Conservation (phyloP, 2,888 invertebrate genomes). For the Caenorhabditis sp. region DNA sequence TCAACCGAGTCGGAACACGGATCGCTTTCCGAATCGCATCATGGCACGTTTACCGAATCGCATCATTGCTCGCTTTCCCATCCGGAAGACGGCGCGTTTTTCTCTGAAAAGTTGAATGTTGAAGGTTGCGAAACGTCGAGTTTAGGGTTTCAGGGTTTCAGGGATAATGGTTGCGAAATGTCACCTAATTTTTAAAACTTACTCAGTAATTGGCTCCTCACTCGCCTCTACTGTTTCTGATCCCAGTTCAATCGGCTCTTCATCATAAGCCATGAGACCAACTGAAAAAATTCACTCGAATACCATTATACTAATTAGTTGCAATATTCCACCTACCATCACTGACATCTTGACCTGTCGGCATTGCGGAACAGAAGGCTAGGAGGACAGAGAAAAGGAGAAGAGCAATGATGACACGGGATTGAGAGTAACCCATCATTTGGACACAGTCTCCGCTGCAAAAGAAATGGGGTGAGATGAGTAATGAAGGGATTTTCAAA, state of each 20-base stretch:
- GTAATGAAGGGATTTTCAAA: background rate
- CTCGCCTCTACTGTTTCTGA: background rate
- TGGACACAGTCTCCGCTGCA: constrained; percentile 30
- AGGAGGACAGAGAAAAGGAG: constrained; percentile 32
- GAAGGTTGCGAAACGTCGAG: background rate
- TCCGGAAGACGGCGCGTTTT: constrained; percentile 58
- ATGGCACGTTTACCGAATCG: constrained; percentile 72
- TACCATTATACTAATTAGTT: background rate
- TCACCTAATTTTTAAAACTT: background rate
- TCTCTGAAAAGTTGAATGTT: constrained; percentile 23
- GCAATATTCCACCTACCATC: background rate
- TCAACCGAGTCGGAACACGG: constrained; percentile 68
- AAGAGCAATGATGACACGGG: constrained; percentile 32
- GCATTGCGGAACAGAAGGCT: constrained; percentile 23
- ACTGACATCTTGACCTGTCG: constrained; percentile 19
- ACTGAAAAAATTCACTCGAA: background rate
- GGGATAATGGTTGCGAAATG: too few relatives aligned
- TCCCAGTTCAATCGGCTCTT: constrained; percentile 12
- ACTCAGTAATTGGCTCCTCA: constrained; percentile 30
- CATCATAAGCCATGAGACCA: constrained; percentile 22
- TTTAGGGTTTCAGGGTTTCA: too few relatives aligned
- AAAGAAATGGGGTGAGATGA: too few relatives aligned
- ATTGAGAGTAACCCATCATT: constrained; percentile 57
- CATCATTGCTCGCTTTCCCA: constrained; percentile 71
- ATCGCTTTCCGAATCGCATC: constrained; percentile 71